phyloP scores from a whole-genome alignment of 2,888 invertebrate genomes.

The Pycnomerus fuliginosus region DNA sequence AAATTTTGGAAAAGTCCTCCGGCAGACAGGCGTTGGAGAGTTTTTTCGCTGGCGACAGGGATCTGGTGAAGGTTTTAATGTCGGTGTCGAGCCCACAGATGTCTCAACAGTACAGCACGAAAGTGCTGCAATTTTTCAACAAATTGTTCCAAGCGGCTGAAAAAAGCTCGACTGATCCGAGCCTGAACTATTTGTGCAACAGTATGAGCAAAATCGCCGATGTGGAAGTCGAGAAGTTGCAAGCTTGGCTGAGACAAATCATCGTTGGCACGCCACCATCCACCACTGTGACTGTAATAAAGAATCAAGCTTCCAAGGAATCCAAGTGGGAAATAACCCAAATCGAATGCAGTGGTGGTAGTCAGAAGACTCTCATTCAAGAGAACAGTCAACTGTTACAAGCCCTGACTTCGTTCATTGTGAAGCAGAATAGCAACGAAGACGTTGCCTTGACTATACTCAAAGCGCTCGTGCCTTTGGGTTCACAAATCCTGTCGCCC shows the following conservation, averaged over 20 bases:
- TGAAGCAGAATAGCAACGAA: constrained; percentile 66
- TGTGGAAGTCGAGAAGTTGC: constrained; percentile 64
- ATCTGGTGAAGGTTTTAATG: constrained; percentile 75
- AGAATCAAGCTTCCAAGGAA: constrained; percentile 47
- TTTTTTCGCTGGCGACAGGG: constrained; percentile 72
- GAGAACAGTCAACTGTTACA: constrained; percentile 72
- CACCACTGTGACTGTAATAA: constrained; percentile 51
- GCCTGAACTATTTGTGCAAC: constrained; percentile 65
- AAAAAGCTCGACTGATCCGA: constrained; percentile 62
- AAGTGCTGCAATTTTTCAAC: constrained; percentile 79
- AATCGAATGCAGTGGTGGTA: constrained; percentile 23
- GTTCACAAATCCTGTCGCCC: constrained; percentile 64
- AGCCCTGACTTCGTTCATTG: constrained; percentile 70
- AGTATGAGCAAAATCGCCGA: constrained; percentile 66
- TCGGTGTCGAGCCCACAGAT: constrained; percentile 76
- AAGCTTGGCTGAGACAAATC: constrained; percentile 66
- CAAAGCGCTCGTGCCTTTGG: constrained; percentile 72
- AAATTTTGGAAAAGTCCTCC: constrained; percentile 76
- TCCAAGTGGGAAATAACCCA: constrained; percentile 34
- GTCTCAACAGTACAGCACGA: constrained; percentile 69
- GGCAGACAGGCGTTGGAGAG: constrained; percentile 80
- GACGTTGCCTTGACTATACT: constrained; percentile 66
- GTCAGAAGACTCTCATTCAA: constrained; percentile 57
- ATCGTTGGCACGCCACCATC: constrained; percentile 60
- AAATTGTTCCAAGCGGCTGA: constrained; percentile 67